These are phyloP conservation scores for Pseudochirops cupreus DNA, from an alignment of 2,797 vertebrate genomes.

Conservation along the genomic window DNA sequence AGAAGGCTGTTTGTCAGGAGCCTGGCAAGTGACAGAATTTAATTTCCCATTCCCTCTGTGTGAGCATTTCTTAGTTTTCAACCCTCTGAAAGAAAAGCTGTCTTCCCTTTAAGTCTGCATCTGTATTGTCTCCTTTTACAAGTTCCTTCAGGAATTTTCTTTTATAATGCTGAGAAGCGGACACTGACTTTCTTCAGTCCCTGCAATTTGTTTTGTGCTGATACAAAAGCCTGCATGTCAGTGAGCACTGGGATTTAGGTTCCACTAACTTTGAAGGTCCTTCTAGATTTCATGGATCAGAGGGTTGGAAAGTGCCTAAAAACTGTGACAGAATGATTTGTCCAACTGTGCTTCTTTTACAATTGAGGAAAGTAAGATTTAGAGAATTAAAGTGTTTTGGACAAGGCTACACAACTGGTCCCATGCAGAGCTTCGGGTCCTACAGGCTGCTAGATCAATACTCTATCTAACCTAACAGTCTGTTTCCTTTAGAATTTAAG, in stretches of 20 bases:
- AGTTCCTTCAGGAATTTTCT: slow-evolving; percentile 16
- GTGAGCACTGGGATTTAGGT: too few species aligned
- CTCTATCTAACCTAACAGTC: not conserved
- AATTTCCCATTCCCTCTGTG: slow-evolving; percentile 51
- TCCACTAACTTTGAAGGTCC: slow-evolving; percentile 1
- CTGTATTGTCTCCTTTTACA: slow-evolving; percentile 49
- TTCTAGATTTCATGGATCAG: not conserved
- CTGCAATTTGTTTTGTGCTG: slow-evolving; percentile 28
- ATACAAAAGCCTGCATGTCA: slow-evolving; percentile 16
- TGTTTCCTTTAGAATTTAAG: not conserved
- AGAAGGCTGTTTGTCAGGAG: slow-evolving; percentile 29
- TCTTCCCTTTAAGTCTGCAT: slow-evolving; percentile 16
- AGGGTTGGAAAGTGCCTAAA: not conserved
- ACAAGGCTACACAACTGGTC: not conserved
- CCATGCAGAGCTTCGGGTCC: not conserved
- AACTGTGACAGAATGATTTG: not conserved
- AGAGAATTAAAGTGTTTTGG: not conserved
- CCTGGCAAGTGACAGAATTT: slow-evolving; percentile 65
- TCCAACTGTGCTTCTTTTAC: not conserved
- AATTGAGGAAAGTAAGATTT: not conserved
- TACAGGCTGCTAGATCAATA: not conserved
- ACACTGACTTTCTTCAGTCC: not conserved
- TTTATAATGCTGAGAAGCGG: not conserved
- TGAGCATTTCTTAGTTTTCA: slow-evolving; percentile 27
- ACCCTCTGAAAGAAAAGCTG: slow-evolving; percentile 16